A percentile compares a stretch with the other conserved stretches of the same genome.
phyloP scores from a whole-genome alignment of 2,113 vertebrate genomes.

The Lichenostomus cassidix region DNA sequence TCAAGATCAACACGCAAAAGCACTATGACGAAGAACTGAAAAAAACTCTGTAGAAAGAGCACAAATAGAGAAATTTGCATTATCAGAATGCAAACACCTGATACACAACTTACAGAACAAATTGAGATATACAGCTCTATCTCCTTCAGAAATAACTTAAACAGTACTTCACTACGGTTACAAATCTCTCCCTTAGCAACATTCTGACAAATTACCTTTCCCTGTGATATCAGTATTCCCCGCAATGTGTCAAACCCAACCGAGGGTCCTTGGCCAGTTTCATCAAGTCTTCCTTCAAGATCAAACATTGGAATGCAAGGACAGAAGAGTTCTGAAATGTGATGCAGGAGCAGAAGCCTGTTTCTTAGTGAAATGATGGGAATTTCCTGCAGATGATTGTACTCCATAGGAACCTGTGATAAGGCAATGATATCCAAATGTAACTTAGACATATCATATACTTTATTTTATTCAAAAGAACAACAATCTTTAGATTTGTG shows the following conservation, averaged over 20 bases:
- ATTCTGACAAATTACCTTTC: constrained; percentile 81
- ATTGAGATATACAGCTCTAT: background rate
- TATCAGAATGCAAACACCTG: background rate
- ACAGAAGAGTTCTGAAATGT: constrained; percentile 98
- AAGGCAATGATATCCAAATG: background rate
- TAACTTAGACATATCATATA: background rate
- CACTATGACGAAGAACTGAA: background rate
- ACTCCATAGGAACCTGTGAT: constrained; percentile 95
- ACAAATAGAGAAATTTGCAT: background rate
- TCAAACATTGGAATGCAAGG: constrained; percentile 99
- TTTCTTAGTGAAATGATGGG: constrained; percentile 90
- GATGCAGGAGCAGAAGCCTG: constrained; percentile 91
- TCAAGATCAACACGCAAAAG: background rate
- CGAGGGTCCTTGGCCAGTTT: constrained; percentile 89
- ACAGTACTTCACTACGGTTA: background rate
- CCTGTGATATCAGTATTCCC: constrained; percentile 96
- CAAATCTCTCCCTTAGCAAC: background rate
- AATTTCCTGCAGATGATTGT: constrained; percentile 96
- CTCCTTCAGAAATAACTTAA: background rate
- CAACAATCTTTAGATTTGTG: background rate
- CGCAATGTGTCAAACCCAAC: constrained; percentile 93
- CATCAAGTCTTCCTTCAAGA: constrained; percentile 91
- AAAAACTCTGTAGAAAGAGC: background rate
- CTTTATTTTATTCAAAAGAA: background rate
- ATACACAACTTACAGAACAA: background rate